Percentiles rank a stretch among this genome's conserved stretches.
phyloP scores from a whole-genome alignment of 2,113 vertebrate genomes.

The Rhynchopsitta pachyrhyncha region DNA sequence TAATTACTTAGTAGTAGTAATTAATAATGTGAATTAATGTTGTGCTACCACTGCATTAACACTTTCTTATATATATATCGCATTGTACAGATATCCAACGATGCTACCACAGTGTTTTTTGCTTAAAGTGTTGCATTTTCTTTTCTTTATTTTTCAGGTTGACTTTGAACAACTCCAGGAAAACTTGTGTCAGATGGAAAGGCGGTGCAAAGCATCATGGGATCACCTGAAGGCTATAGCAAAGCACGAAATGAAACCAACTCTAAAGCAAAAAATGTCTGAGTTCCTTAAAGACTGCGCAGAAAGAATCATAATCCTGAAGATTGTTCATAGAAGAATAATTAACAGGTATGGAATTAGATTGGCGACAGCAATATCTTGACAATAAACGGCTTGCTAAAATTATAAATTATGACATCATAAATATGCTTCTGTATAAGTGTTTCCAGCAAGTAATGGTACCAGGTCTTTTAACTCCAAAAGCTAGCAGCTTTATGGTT shows the following conservation, averaged over 20 bases:
- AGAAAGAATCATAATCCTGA: slow-evolving; percentile 95
- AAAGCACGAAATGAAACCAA: slow-evolving; percentile 95
- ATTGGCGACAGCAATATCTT: neutral
- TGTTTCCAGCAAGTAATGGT: neutral
- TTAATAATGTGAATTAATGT: neutral
- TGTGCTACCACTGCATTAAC: neutral
- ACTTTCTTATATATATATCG: neutral
- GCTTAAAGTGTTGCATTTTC: neutral
- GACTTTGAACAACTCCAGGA: slow-evolving; percentile 98
- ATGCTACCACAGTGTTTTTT: neutral
- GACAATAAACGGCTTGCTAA: neutral
- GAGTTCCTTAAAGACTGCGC: slow-evolving; percentile 97
- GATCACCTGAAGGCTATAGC: slow-evolving; percentile 97
- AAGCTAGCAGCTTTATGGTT: neutral
- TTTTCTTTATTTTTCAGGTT: slow-evolving; percentile 79
- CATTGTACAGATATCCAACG: neutral
- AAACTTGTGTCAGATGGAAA: slow-evolving; percentile 94
- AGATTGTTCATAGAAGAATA: slow-evolving; percentile 94
- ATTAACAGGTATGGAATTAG: slow-evolving; percentile 86
- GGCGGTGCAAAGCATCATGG: slow-evolving; percentile 96
- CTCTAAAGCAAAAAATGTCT: slow-evolving; percentile 93
- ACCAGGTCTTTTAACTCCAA: neutral
- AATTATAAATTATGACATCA: neutral
- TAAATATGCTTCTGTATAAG: neutral
- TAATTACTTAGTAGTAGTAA: neutral